Conservation (phyloP, 2,113 vertebrate species). For the Mustelus asterias region DNA sequence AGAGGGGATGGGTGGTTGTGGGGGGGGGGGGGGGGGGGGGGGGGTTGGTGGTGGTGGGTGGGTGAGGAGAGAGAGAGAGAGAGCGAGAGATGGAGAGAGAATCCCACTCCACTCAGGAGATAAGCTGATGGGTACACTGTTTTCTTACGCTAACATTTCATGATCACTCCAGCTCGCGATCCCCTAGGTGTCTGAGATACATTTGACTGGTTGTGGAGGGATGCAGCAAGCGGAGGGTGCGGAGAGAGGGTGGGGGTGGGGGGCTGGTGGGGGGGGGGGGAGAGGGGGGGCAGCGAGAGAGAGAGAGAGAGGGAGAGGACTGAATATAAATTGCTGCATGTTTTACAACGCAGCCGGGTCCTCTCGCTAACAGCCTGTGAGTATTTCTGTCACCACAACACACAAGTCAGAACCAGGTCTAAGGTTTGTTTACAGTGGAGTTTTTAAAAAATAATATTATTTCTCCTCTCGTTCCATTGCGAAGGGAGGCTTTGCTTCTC, state of each 20-base stretch:
- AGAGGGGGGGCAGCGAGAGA: not conserved
- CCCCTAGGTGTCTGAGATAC: not conserved
- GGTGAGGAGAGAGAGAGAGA: not conserved
- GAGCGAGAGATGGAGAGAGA: not conserved
- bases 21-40: not conserved
- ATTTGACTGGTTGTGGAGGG: conserved; percentile 18
- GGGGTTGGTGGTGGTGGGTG: not conserved
- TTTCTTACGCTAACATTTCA: not conserved
- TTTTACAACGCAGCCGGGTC: not conserved
- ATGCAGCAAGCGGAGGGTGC: not conserved
- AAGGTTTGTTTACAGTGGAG: not conserved
- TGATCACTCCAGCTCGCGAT: not conserved
- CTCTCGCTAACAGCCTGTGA: not conserved
- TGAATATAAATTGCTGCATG: conserved; percentile 31
- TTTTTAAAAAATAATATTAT: not conserved
- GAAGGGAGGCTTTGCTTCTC: not conserved
- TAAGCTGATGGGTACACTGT: conserved; percentile 6
- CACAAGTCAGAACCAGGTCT: not conserved
- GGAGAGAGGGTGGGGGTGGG: not conserved
- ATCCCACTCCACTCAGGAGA: not conserved
- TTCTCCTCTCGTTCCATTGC: not conserved
- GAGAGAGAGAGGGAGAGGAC: not conserved
- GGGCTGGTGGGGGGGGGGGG: too few relatives aligned
- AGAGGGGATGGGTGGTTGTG: too few relatives aligned
- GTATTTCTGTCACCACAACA: not conserved